Evolutionary conservation across 1,140 invertebrate species (phyloP).

Genomic region (Aricia agestis): DNA sequence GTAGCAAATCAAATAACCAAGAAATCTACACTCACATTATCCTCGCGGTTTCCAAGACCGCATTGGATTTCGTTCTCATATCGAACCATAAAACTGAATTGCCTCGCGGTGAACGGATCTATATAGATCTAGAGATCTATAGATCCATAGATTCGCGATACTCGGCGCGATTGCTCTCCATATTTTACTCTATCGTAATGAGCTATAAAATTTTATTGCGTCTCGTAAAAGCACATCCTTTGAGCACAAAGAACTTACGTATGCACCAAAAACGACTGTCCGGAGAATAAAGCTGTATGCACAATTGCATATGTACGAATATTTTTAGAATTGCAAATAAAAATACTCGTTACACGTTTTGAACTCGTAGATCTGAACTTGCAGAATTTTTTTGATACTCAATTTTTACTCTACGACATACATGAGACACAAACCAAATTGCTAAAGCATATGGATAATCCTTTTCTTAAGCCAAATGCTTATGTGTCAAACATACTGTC

Average conservation of each 20-base stretch:
- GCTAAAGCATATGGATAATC: no score
- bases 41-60: neutral
- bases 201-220: slow-evolving; percentile 53
- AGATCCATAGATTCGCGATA: slow-evolving; percentile 26
- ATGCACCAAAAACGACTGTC: slow-evolving; percentile 6
- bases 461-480: no score
- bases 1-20: slow-evolving; percentile 1
- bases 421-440: no score
- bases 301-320: neutral
- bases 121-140: neutral
- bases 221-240: slow-evolving; percentile 46
- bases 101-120: slow-evolving; percentile 4
- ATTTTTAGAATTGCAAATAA: neutral
- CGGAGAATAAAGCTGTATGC: neutral
- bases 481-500: no score
- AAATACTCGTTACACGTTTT: no score
- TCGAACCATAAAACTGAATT: slow-evolving; percentile 2
- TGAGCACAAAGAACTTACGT: slow-evolving; percentile 31
- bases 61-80: slow-evolving; percentile 8
- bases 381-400: no score
- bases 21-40: neutral
- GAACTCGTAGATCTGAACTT: no score
- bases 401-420: no score
- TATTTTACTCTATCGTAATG: slow-evolving; percentile 57
- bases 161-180: slow-evolving; percentile 36